phyloP scores from a whole-genome alignment of 2,888 invertebrate species.

The Syrista parreyssii region DNA sequence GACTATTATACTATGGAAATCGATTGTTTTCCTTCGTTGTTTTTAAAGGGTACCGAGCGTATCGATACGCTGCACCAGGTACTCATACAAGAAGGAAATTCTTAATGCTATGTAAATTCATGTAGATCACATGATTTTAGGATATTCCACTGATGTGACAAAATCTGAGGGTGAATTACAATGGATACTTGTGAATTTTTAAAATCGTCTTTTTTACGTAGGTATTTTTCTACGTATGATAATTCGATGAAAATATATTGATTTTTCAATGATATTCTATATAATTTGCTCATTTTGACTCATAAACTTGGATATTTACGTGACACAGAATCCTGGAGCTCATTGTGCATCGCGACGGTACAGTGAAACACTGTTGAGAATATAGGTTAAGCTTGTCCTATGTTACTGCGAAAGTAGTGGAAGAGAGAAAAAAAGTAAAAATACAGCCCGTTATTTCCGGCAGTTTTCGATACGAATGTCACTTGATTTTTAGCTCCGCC shows the following conservation, averaged over 20 bases:
- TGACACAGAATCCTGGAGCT: background rate
- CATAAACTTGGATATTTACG: background rate
- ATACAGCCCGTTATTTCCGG: background rate
- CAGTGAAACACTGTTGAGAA: background rate
- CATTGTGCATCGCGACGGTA: background rate
- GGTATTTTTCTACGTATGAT: background rate
- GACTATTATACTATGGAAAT: background rate
- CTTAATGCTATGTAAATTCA: background rate
- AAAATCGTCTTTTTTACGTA: background rate
- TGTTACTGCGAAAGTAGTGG: background rate
- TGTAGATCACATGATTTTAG: no score
- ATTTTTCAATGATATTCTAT: background rate
- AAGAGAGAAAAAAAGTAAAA: background rate
- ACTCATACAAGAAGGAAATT: background rate
- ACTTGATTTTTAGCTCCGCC: background rate
- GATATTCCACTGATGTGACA: background rate
- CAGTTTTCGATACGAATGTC: background rate
- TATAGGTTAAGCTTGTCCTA: background rate
- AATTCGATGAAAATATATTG: background rate
- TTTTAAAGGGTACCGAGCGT: background rate
- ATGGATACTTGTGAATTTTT: background rate
- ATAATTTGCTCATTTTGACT: background rate
- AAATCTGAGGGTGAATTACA: background rate
- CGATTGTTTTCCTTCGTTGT: background rate
- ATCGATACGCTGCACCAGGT: background rate